phyloP scores from a whole-genome alignment of 2,888 invertebrate genomes.

The Neocrepidodera transversa region DNA sequence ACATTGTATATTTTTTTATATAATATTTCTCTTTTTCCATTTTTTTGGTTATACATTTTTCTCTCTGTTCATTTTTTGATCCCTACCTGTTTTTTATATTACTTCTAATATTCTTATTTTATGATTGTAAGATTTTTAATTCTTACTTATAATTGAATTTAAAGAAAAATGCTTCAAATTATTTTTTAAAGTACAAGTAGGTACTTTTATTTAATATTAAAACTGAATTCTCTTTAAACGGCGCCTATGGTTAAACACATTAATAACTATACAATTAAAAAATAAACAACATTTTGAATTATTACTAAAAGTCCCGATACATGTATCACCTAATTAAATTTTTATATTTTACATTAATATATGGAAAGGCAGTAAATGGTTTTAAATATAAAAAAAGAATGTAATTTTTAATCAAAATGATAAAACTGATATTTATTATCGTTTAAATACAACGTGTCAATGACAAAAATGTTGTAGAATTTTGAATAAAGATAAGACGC shows the following conservation, averaged over 20 bases:
- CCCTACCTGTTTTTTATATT: too few species aligned
- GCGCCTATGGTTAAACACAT: neutral
- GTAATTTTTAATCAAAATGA: neutral
- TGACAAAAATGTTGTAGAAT: neutral
- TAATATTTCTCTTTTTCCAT: too few species aligned
- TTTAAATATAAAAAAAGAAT: neutral
- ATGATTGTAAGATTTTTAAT: too few species aligned
- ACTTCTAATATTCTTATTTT: too few species aligned
- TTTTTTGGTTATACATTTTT: too few species aligned
- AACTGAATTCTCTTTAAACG: too few species aligned
- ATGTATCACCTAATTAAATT: neutral
- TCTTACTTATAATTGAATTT: too few species aligned
- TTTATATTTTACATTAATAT: neutral
- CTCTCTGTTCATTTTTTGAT: too few species aligned
- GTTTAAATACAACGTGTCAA: neutral
- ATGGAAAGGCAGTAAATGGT: neutral
- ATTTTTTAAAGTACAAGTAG: too few species aligned
- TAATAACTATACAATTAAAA: neutral
- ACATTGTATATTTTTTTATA: too few species aligned
- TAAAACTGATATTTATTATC: neutral
- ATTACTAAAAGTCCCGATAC: neutral
- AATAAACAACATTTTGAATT: neutral
- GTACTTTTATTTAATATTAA: too few species aligned
- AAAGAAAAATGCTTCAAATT: too few species aligned
- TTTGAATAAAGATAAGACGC: neutral